Evolutionary conservation across 2,113 vertebrate genomes (phyloP), one percentile per base, ranked within the genome.

Genomic region (Oncorhynchus masou): DNA sequence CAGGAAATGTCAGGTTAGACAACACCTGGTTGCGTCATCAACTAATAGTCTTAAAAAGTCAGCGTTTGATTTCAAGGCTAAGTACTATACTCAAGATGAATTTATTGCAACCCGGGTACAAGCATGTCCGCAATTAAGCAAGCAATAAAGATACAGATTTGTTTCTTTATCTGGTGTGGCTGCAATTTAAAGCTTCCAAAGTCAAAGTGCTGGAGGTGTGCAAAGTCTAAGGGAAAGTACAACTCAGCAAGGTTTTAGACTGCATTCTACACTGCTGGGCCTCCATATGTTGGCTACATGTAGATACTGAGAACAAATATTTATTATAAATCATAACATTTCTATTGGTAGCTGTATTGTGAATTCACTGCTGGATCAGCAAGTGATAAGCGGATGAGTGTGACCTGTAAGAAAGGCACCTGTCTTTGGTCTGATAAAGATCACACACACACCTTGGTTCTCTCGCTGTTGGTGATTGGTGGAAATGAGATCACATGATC

Each of bases 401-500:
- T 19, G 13, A 57, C 8, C 39, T 45, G 54, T 57, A 15, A 20
- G 54, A 57, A 57, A 45, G 39, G 39, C 39, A 45, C 39, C 97
- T 97, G 59, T 22, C 24, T 66, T 99, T 99, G 19, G 97, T 99
- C 39, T 45, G 39, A 45, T 45, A 45, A 45, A 11, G 9, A 45
- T 45, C 49, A 68, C 48, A 34, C 20, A 25, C 79, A 67, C 25
- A 98, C 96, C 96, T 99, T 99, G 15, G 98, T 99, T 89, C 95
- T 97, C 73, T 99, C 98, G 8, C 97, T 97, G 59, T 99, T 99
- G 19, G 97, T 99, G 80, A 99, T 97, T 0, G 98, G 98, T 2
- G 98, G 98, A 87, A 99, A 99, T 3, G 98, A 99, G 76, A 99
- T 95, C 67, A 96, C 95, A 0, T 92, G 81, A 0, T 95, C 95